Evolutionary conservation across 2,888 invertebrate species (phyloP), one percentile per base, ranked within the genome.

Genomic region (Hirtodrosophila cameraria): DNA sequence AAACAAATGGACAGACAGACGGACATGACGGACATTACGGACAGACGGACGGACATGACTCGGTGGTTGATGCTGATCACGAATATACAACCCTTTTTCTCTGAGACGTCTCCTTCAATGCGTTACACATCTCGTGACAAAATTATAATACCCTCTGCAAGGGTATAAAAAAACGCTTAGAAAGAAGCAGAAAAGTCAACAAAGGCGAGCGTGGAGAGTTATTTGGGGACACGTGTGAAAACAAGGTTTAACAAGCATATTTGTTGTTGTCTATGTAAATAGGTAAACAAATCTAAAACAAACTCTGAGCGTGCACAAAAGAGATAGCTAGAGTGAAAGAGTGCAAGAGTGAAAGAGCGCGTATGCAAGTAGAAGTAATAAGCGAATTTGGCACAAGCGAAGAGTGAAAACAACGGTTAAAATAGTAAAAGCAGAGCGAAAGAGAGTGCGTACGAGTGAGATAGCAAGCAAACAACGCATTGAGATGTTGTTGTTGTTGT

Each of bases 231-330:
- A 77, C 74, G 86, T 80, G 80, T 80, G 76, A 79, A 57, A 33
- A 59, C 57, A 53, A 55, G 62, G 59, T 58, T 78, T 53, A 57
- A 60, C 83, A 67, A 12, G 41, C 59, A 75, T 46, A 41, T 50
- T 70, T 86, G 65, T 60, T 83, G 69, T 79, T 76, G 86, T 62
- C 81, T 76, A 59, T 62, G 86, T 62, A 80, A 80, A 80, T 80
- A 86, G 78, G 63, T 77, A 73, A 76, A 77, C 86, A 80, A 80
- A 73, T 53, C 55, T 30, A 41, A 48, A 46, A 15, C 31, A 52
- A 35, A 31, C 27, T 25, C 18, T 18, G 18, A 23, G 23, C 5
- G 18, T 18, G 23, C 23, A 6, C 2, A 8, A 23, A 5, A 23
- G 23, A 23, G 23, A 23, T 23, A 8, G 23, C 6, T 7, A 49